Percentiles rank a stretch among this genome's conserved stretches.
Conservation (phyloP, 2,113 vertebrate species). For the Saguinus midas region DNA sequence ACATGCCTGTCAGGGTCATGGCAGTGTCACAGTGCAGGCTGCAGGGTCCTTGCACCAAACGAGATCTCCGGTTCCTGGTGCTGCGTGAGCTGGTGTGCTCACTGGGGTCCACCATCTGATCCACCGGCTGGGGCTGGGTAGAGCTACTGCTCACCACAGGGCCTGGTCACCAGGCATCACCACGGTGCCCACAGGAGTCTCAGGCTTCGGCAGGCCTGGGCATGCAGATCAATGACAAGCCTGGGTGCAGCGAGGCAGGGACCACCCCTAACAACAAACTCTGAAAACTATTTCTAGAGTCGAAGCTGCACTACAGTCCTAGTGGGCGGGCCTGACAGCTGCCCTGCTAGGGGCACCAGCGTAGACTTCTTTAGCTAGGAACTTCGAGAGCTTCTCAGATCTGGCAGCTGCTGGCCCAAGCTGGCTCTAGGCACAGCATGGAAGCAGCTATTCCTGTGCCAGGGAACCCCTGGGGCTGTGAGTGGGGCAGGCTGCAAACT, state of each 20-base stretch:
- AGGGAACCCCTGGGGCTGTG: too few species aligned
- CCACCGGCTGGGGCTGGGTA: not conserved
- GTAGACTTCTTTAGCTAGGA: not conserved
- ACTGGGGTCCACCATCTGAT: not conserved
- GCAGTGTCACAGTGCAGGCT: not conserved
- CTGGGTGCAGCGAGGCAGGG: not conserved
- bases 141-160: too few species aligned
- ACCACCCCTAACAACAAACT: accelerated
- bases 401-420: not conserved
- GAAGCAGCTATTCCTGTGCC: accelerated
- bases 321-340: accelerated
- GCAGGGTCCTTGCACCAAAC: not conserved
- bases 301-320: accelerated
- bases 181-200: not conserved
- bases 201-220: too few species aligned
- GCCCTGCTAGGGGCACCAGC: not conserved
- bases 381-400: not conserved
- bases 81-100: not conserved
- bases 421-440: not conserved
- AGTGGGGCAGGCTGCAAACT: too few species aligned
- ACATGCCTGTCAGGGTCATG: not conserved
- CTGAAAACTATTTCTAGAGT: accelerated
- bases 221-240: accelerated
- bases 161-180: not conserved
- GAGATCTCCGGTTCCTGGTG: not conserved